A percentile compares a stretch with the other conserved stretches of the same genome.
Conservation (phyloP, 2,888 invertebrate species). For the Tenthredo notha region DNA sequence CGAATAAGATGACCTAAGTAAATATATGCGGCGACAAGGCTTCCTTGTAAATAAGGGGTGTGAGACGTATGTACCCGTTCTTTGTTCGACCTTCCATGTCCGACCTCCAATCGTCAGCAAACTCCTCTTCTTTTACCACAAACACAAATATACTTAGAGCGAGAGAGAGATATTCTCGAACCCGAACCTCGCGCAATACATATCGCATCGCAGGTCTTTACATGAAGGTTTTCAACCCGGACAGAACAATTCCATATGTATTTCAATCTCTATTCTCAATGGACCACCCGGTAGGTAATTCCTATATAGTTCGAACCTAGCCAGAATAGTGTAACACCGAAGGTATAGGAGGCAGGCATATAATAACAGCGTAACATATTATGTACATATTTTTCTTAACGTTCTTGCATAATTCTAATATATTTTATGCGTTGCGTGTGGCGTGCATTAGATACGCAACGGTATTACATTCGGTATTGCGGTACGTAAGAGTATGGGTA, state of each 20-base stretch:
- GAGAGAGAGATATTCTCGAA: background rate
- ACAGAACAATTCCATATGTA: background rate
- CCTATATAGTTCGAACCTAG: background rate
- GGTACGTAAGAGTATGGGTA: conserved; percentile 5
- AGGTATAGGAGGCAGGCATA: background rate
- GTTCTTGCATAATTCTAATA: conserved; percentile 48
- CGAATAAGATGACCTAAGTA: conserved; percentile 70
- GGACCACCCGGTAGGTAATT: background rate
- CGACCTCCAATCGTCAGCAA: conserved; percentile 15
- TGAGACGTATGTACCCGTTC: conserved; percentile 62
- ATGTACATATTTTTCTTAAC: conserved; percentile 47
- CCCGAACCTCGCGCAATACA: background rate
- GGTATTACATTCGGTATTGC: conserved; percentile 35
- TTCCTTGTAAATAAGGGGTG: conserved; percentile 75
- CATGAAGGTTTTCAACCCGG: background rate
- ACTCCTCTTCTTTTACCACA: background rate
- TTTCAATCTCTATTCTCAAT: background rate
- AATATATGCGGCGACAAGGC: conserved; percentile 71
- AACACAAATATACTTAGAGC: background rate
- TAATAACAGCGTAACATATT: conserved; percentile 36
- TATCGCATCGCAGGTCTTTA: background rate
- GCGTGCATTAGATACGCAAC: conserved; percentile 51
- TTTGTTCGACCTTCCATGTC: conserved; percentile 26
- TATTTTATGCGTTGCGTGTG: conserved; percentile 48
- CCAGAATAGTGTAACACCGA: background rate